A percentile compares a stretch with the other conserved stretches of the same genome.
Evolutionary conservation across 2,888 invertebrate genomes (phyloP).

Genomic region (Luffia ferchaultella): DNA sequence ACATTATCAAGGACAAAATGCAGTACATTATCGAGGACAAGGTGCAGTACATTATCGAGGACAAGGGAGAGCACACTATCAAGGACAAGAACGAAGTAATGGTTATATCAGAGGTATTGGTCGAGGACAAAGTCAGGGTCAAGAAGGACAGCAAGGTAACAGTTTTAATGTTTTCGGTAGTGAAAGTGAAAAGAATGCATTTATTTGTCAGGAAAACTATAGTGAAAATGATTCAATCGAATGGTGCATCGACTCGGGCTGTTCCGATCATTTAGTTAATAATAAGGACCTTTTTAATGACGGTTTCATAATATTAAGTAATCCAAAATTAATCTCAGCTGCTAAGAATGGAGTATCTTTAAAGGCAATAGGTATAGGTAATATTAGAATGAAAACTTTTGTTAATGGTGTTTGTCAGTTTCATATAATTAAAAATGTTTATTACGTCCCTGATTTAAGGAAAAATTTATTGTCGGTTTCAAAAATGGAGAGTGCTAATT

Average conservation of each 20-base stretch:
- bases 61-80: not conserved
- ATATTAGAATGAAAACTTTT: not conserved
- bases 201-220: no score
- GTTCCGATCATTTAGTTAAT: slow-evolving; percentile 9
- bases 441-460: slow-evolving; percentile 7
- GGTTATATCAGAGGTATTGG: no score
- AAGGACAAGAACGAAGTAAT: not conserved
- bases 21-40: no score
- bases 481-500: slow-evolving; percentile 7
- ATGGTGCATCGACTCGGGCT: slow-evolving; percentile 7
- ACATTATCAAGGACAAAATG: not conserved
- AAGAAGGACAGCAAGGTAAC: not conserved
- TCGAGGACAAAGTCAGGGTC: no score
- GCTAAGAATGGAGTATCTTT: slow-evolving; percentile 3
- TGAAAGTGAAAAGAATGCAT: no score
- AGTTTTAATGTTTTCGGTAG: not conserved
- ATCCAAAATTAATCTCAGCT: not conserved
- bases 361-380: slow-evolving; percentile 3
- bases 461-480: slow-evolving; percentile 10
- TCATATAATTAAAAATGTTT: slow-evolving; percentile 8
- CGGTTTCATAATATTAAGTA: slow-evolving; percentile 1
- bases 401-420: not conserved
- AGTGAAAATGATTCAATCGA: not conserved
- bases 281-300: slow-evolving; percentile 3
- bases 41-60: no score